phyloP scores from a whole-genome alignment of 2,113 vertebrate genomes.

The Numida meleagris region DNA sequence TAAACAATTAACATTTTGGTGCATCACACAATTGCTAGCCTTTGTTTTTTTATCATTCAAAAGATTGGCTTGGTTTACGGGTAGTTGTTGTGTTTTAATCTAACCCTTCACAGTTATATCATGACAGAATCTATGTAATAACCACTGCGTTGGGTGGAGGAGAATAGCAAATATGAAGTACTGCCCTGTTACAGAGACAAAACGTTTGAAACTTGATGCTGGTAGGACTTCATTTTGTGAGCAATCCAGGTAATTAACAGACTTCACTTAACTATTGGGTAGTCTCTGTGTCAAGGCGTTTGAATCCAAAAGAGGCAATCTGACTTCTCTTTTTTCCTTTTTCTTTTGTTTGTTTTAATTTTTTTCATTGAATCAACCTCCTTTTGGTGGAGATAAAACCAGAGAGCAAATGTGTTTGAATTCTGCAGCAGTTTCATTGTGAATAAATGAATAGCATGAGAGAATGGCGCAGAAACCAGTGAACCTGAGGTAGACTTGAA shows the following conservation, averaged over 20 bases:
- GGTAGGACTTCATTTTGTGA: background rate
- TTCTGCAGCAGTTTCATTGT: slow-evolving; percentile 3
- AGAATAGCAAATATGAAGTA: background rate
- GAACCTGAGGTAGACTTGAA: slow-evolving; percentile 54
- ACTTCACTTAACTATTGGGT: background rate
- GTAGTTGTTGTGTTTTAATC: slow-evolving; percentile 1
- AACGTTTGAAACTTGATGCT: background rate
- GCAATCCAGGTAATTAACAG: background rate
- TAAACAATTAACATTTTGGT: slow-evolving; percentile 26
- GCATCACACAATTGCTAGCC: background rate
- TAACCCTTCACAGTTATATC: background rate
- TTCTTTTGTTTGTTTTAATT: background rate
- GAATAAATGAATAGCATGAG: background rate
- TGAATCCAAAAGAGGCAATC: background rate
- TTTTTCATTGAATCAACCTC: background rate
- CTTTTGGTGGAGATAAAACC: background rate
- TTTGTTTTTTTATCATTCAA: slow-evolving; percentile 31
- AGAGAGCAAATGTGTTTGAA: background rate
- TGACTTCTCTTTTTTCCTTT: background rate
- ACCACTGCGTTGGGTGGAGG: background rate
- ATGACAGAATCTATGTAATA: background rate
- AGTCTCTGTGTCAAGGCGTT: background rate
- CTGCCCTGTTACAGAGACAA: background rate
- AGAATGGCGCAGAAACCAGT: background rate
- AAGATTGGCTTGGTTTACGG: background rate